Conservation (phyloP, 2,888 invertebrate genomes). For the Aporophyla nigra region DNA sequence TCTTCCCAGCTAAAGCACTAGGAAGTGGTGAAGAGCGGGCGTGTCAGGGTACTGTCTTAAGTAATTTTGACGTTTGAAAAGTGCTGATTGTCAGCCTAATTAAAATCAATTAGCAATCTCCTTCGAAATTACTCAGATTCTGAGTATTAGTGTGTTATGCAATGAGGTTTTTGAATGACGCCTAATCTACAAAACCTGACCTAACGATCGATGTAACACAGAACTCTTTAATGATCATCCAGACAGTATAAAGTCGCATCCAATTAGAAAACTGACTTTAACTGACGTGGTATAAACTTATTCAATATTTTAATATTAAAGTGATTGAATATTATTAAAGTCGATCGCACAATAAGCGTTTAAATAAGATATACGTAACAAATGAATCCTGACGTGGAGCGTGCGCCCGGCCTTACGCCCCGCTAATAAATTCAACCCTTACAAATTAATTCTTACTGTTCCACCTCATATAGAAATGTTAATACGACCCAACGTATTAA, state of each 20-base stretch:
- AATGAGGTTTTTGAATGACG: too few species aligned
- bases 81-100: too few species aligned
- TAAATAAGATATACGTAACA: constrained; percentile 66
- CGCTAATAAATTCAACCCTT: constrained; percentile 79
- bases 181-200: too few species aligned
- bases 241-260: too few species aligned
- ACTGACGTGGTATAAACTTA: too few species aligned
- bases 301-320: background rate
- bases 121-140: too few species aligned
- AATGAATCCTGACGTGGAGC: constrained; percentile 71
- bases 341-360: constrained; percentile 47
- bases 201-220: background rate
- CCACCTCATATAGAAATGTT: constrained; percentile 70
- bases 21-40: too few species aligned
- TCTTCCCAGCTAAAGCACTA: too few species aligned
- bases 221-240: background rate
- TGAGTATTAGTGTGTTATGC: too few species aligned
- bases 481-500: constrained; percentile 39
- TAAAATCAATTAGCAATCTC: too few species aligned
- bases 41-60: too few species aligned
- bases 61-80: too few species aligned
- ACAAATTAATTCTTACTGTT: constrained; percentile 74
- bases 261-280: background rate
- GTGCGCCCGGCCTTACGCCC: constrained; percentile 68
- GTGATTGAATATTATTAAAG: constrained; percentile 26